Evolutionary conservation across 2,888 invertebrate species (phyloP).

Genomic region (Allygus modestus): DNA sequence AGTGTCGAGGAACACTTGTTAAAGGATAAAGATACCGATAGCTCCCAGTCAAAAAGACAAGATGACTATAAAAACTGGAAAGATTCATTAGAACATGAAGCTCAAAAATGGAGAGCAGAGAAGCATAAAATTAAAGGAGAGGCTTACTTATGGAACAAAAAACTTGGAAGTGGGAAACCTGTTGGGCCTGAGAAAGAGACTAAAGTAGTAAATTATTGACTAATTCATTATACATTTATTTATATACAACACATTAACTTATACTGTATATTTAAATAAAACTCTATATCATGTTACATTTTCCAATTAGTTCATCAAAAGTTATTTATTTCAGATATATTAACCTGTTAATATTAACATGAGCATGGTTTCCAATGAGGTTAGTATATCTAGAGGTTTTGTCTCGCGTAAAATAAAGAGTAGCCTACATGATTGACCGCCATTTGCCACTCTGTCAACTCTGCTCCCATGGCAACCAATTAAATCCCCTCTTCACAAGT

Average conservation of each 20-base stretch:
- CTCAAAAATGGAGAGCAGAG: constrained; percentile 37
- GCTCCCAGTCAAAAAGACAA: neutral
- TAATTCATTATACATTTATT: neutral
- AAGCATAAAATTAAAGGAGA: constrained; percentile 37
- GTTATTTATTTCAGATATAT: too few relatives aligned
- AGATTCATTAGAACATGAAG: neutral
- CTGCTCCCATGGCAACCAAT: too few relatives aligned
- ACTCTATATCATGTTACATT: too few relatives aligned
- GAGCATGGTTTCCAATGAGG: too few relatives aligned
- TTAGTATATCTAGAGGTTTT: too few relatives aligned
- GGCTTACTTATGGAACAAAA: constrained; percentile 47
- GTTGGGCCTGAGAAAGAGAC: constrained; percentile 12
- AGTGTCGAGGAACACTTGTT: constrained; percentile 9
- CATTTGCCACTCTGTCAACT: too few relatives aligned
- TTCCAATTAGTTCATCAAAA: too few relatives aligned
- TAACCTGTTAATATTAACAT: too few relatives aligned
- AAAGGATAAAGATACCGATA: neutral
- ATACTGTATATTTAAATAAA: neutral
- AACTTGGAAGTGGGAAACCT: neutral
- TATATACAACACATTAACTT: neutral
- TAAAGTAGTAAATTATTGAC: neutral
- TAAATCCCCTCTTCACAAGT: too few relatives aligned
- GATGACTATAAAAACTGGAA: constrained; percentile 3
- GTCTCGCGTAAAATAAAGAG: too few relatives aligned
- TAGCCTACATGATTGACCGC: too few relatives aligned